phyloP scores from a whole-genome alignment of 2,113 vertebrate species.

The Hemichromis elongatus region DNA sequence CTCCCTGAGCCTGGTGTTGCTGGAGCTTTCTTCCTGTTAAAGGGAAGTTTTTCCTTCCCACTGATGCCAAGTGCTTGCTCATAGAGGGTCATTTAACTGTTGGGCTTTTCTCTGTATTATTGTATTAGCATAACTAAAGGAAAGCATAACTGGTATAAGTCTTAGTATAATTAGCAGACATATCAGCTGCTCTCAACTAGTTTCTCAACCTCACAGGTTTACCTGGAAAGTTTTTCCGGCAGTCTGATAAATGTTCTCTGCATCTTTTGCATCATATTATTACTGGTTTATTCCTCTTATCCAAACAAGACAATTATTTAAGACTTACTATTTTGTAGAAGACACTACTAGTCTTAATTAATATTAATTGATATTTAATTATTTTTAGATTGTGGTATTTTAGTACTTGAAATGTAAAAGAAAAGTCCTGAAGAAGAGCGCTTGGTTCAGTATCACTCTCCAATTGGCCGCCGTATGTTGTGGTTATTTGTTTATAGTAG shows the following conservation, averaged over 20 bases:
- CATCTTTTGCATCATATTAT: background rate
- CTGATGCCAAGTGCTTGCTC: background rate
- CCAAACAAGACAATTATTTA: background rate
- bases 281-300: background rate
- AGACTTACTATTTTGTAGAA: background rate
- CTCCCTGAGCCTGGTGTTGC: background rate
- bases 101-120: background rate
- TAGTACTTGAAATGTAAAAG: background rate
- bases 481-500: background rate
- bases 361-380: background rate
- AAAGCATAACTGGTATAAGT: background rate
- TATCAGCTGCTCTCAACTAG: background rate
- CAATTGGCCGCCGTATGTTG: background rate
- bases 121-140: background rate
- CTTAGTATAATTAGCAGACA: background rate
- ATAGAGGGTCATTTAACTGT: background rate
- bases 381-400: background rate
- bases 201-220: background rate
- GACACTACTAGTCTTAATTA: background rate
- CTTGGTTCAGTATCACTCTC: background rate
- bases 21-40: background rate
- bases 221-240: background rate
- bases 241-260: background rate
- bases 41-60: background rate
- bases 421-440: background rate